These are phyloP conservation scores for Scaptomyza hsui DNA, from an alignment of 1,140 invertebrate genomes.

Conservation along the genomic window DNA sequence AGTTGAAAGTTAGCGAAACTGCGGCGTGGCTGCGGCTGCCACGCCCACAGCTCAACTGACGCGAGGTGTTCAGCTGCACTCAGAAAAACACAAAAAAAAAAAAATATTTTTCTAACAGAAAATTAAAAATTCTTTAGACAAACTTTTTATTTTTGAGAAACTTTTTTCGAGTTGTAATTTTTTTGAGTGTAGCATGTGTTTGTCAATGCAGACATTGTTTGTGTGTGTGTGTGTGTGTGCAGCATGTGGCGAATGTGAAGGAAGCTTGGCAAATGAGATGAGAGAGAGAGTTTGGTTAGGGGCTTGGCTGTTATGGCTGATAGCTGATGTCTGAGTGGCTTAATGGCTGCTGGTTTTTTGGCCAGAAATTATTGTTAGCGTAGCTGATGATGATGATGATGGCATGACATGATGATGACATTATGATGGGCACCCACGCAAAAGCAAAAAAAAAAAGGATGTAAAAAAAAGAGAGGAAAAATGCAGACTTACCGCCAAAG, in stretches of 20 bases:
- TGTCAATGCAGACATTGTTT: conserved; percentile 11
- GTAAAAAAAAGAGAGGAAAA: too few relatives aligned
- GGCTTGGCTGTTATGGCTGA: conserved; percentile 1
- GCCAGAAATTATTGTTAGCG: conserved; percentile 75
- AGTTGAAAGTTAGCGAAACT: conserved; percentile 74
- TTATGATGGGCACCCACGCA: conserved; percentile 57
- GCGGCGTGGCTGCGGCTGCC: conserved; percentile 40
- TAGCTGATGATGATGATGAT: conserved; percentile 63
- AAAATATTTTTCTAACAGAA: background rate
- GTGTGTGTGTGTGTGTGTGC: conserved; percentile 20
- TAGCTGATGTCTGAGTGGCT: conserved; percentile 1
- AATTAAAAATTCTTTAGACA: too few relatives aligned
- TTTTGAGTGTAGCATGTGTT: conserved; percentile 18
- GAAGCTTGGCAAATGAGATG: conserved; percentile 43
- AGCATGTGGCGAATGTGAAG: conserved; percentile 44
- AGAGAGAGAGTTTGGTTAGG: conserved; percentile 12
- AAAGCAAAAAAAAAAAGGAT: conserved; percentile 33
- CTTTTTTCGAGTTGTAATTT: background rate
- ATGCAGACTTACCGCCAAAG: conserved; percentile 93
- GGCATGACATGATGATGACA: conserved; percentile 53
- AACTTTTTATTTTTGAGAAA: too few relatives aligned
- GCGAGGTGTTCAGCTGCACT: background rate
- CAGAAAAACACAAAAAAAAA: too few relatives aligned
- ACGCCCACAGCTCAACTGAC: conserved; percentile 5
- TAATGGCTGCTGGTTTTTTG: conserved; percentile 11